A percentile compares a stretch with the other conserved stretches of the same genome.
Conservation (phyloP, 2,797 vertebrate genomes). For the Epinephelus awoara region DNA sequence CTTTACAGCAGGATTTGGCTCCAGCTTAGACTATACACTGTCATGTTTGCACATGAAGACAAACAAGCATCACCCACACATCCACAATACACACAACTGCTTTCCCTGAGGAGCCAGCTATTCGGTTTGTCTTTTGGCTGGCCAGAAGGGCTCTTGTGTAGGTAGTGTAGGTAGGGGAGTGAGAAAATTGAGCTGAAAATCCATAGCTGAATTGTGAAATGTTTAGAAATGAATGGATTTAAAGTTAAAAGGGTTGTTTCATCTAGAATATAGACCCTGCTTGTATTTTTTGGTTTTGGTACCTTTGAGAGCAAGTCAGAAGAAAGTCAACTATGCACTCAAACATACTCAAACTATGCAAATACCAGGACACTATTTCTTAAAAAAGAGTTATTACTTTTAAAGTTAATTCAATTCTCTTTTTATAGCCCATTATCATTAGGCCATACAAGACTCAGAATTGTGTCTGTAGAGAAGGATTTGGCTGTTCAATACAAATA, state of each 20-base stretch:
- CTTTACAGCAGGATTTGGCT: background rate
- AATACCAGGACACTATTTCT: background rate
- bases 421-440: too few species aligned
- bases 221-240: background rate
- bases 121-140: background rate
- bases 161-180: constrained; percentile 6
- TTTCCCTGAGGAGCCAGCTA: background rate
- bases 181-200: background rate
- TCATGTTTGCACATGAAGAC: constrained; percentile 8
- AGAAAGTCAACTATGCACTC: too few species aligned
- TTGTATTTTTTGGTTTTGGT: background rate
- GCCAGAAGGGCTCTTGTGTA: constrained; percentile 1
- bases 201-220: background rate
- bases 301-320: too few species aligned
- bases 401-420: too few species aligned
- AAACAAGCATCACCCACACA: constrained; percentile 15
- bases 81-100: background rate
- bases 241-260: background rate
- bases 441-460: too few species aligned
- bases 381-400: too few species aligned
- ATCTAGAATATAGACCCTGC: background rate
- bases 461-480: too few species aligned
- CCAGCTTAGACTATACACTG: background rate
- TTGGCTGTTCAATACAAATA: too few species aligned
- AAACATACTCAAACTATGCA: too few species aligned